phyloP scores from a whole-genome alignment of 2,888 invertebrate species.

The Antitype chi region DNA sequence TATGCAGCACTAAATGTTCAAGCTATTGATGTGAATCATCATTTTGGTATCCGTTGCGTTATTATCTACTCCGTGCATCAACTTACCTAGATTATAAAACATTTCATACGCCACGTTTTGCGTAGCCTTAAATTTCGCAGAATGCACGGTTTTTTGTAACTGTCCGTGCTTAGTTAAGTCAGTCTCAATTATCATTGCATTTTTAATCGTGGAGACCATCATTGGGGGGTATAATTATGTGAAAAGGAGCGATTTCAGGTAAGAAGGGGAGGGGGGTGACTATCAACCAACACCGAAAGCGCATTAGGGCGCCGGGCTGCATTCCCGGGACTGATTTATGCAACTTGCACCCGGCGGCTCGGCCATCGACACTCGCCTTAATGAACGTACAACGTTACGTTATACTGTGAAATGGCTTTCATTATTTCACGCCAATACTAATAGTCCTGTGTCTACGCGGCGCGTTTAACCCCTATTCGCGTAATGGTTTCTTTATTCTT shows the following conservation, averaged over 20 bases:
- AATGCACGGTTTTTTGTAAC: slow-evolving; percentile 43
- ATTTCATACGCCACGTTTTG: slow-evolving; percentile 24
- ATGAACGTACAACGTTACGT: slow-evolving; percentile 88
- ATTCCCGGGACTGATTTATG: slow-evolving; percentile 89
- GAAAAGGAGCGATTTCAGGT: slow-evolving; percentile 73
- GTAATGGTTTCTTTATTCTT: slow-evolving; percentile 65
- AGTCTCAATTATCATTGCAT: slow-evolving; percentile 67
- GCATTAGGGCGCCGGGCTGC: slow-evolving; percentile 87
- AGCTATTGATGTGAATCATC: slow-evolving; percentile 59
- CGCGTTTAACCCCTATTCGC: slow-evolving; percentile 69
- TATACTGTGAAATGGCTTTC: slow-evolving; percentile 85
- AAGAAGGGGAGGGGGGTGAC: slow-evolving; percentile 74
- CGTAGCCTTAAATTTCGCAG: slow-evolving; percentile 43
- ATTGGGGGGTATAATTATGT: slow-evolving; percentile 64
- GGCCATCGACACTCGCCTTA: slow-evolving; percentile 86
- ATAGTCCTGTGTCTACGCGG: slow-evolving; percentile 79
- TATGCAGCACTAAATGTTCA: slow-evolving; percentile 29
- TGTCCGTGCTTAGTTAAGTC: slow-evolving; percentile 38
- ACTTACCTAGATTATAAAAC: slow-evolving; percentile 53
- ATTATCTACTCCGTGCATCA: slow-evolving; percentile 59
- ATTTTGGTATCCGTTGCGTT: slow-evolving; percentile 48
- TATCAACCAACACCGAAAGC: slow-evolving; percentile 89
- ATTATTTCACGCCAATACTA: slow-evolving; percentile 87
- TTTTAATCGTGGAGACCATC: slow-evolving; percentile 53
- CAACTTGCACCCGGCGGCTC: slow-evolving; percentile 83